These are phyloP conservation scores for Neosilurus mollespiculum DNA, from an alignment of 2,797 vertebrate species.

Conservation along the genomic window DNA sequence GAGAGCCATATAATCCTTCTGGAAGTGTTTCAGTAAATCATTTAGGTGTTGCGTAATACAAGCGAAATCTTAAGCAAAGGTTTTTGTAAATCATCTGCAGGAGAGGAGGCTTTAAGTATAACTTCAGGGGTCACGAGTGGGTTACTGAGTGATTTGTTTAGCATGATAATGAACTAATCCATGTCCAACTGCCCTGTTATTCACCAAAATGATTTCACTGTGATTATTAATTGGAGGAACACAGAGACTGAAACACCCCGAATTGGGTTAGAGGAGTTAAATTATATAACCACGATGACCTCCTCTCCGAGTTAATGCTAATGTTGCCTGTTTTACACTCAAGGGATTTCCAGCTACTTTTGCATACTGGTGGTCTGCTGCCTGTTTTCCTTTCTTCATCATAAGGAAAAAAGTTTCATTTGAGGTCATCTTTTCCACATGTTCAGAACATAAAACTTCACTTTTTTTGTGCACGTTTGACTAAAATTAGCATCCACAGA, in stretches of 20 bases:
- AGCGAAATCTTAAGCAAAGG: not conserved
- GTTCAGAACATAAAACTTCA: not conserved
- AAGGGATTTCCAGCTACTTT: not conserved
- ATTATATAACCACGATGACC: not conserved
- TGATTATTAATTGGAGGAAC: not conserved
- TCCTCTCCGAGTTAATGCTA: not conserved
- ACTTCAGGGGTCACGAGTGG: not conserved
- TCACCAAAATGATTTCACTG: not conserved
- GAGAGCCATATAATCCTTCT: no score
- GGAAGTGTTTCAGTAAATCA: not conserved
- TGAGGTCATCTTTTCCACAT: no score
- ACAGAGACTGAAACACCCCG: not conserved
- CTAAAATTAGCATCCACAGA: not conserved
- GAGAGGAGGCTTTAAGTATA: not conserved
- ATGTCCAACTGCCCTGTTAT: not conserved
- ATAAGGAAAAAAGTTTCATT: not conserved
- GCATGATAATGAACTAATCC: constrained; percentile 3
- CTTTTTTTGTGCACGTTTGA: not conserved
- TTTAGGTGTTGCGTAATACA: not conserved
- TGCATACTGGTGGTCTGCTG: not conserved
- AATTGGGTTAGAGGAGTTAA: not conserved
- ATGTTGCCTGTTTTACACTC: not conserved
- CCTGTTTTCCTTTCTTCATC: not conserved
- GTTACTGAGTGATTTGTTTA: constrained; percentile 21
- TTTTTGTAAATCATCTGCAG: not conserved